These are phyloP conservation scores for Palaemon carinicauda DNA, from an alignment of 1,140 invertebrate species.

Conservation along the genomic window DNA sequence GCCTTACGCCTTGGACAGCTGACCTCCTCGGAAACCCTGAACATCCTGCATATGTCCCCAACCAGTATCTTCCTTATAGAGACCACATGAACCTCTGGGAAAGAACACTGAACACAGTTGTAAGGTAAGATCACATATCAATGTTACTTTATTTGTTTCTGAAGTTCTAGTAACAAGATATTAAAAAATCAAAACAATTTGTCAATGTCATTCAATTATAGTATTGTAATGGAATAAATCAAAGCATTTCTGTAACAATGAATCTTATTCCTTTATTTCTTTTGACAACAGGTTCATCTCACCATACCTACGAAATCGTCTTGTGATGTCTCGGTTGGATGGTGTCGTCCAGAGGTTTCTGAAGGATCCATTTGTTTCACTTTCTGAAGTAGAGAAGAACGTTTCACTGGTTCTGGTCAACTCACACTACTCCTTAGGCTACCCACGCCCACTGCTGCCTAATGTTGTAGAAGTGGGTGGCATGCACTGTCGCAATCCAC, in stretches of 20 bases:
- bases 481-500: slow-evolving; percentile 66
- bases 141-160: not conserved
- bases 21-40: slow-evolving; percentile 60
- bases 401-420: slow-evolving; percentile 70
- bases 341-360: slow-evolving; percentile 49
- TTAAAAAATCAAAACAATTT: not conserved
- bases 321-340: slow-evolving; percentile 50
- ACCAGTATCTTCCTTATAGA: slow-evolving; percentile 52
- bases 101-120: slow-evolving; percentile 57
- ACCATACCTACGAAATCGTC: slow-evolving; percentile 35
- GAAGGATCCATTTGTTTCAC: slow-evolving; percentile 49
- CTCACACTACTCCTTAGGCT: slow-evolving; percentile 68
- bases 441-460: slow-evolving; percentile 66
- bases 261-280: not conserved
- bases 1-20: slow-evolving; percentile 59
- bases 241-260: too few species aligned
- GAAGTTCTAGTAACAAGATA: too few species aligned
- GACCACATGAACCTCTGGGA: slow-evolving; percentile 60
- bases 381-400: slow-evolving; percentile 66
- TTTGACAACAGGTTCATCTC: slow-evolving; percentile 16
- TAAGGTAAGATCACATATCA: slow-evolving; percentile 41
- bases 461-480: slow-evolving; percentile 71
- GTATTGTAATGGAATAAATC: too few species aligned
- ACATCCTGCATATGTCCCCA: slow-evolving; percentile 58
- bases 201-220: not conserved